Evolutionary conservation across 2,113 vertebrate genomes (phyloP).

Genomic region (Isurus oxyrinchus): DNA sequence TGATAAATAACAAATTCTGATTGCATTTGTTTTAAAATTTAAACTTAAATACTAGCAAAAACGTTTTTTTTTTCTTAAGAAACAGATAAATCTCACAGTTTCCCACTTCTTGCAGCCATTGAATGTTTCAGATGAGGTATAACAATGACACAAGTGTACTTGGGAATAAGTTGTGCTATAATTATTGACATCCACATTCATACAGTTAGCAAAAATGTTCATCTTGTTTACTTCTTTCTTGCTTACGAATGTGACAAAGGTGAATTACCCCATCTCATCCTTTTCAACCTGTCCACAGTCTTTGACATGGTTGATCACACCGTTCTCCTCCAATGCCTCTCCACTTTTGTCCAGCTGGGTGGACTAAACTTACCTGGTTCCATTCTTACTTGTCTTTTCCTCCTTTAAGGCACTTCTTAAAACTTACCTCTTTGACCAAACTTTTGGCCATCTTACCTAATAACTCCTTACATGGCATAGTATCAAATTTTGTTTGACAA

Average conservation of each 20-base stretch:
- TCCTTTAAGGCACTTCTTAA: too few relatives aligned
- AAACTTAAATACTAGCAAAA: not conserved
- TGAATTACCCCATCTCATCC: not conserved
- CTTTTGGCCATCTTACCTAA: too few relatives aligned
- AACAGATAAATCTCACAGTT: not conserved
- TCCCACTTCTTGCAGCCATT: not conserved
- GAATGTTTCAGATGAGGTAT: not conserved
- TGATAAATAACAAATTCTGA: not conserved
- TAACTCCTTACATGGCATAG: too few relatives aligned
- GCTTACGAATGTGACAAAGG: not conserved
- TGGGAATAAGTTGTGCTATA: not conserved
- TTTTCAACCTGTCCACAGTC: not conserved
- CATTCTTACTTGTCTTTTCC: too few relatives aligned
- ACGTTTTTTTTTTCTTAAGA: not conserved
- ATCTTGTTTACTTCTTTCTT: not conserved
- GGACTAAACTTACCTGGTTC: too few relatives aligned
- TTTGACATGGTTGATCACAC: too few relatives aligned
- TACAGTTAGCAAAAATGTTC: not conserved
- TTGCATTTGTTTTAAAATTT: not conserved
- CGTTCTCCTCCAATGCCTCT: too few relatives aligned
- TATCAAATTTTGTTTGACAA: too few relatives aligned
- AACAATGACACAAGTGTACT: not conserved
- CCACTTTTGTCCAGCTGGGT: too few relatives aligned
- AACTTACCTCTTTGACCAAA: too few relatives aligned
- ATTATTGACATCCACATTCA: not conserved